A percentile compares a stretch with the other conserved stretches of the same genome.
phyloP scores from a whole-genome alignment of 2,113 vertebrate species.

The Montifringilla adamsi region DNA sequence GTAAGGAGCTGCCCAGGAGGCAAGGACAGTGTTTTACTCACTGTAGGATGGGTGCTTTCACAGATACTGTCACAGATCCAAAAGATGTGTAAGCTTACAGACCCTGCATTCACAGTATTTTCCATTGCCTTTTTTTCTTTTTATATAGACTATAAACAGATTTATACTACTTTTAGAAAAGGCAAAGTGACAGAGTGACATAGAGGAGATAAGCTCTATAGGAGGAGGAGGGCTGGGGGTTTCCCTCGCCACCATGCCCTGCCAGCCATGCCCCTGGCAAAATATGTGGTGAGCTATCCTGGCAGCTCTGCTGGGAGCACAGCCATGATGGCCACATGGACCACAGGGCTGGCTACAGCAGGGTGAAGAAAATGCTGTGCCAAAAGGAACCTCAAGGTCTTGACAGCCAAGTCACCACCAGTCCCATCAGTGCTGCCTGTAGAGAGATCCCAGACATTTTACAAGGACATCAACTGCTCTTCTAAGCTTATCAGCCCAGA shows the following conservation, averaged over 20 bases:
- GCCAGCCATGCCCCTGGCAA: neutral
- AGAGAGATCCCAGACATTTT: neutral
- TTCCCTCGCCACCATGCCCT: neutral
- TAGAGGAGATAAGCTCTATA: neutral
- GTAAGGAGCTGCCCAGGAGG: neutral
- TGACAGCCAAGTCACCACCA: neutral
- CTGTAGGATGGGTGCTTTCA: neutral
- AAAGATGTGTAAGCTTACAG: neutral
- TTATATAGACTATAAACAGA: neutral
- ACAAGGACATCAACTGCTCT: neutral
- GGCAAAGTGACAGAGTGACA: neutral
- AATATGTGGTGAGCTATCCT: neutral
- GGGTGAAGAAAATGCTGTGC: neutral
- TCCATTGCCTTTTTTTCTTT: neutral
- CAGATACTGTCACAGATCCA: neutral
- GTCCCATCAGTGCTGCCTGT: neutral
- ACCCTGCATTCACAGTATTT: neutral
- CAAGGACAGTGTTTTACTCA: neutral
- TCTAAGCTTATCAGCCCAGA: neutral
- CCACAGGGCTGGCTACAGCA: neutral
- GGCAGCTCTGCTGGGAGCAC: neutral
- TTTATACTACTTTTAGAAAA: neutral
- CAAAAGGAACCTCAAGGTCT: neutral
- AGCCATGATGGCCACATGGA: neutral
- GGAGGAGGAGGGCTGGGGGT: neutral